Conservation (phyloP, 2,113 vertebrate genomes). For the Acinonyx jubatus region DNA sequence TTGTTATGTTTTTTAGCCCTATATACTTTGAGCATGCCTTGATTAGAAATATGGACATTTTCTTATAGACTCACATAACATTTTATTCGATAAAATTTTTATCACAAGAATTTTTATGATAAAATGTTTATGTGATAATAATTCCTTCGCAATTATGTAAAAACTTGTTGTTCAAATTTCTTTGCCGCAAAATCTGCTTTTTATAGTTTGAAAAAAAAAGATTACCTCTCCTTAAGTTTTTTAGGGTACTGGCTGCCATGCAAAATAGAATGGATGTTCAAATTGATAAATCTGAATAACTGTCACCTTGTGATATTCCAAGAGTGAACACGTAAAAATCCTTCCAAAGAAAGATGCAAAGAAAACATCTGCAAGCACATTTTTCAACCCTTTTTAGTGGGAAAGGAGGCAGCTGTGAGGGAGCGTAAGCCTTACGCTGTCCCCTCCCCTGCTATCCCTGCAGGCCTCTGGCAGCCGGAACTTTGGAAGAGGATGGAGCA, state of each 20-base stretch:
- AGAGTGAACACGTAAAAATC: neutral
- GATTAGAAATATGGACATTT: constrained; percentile 11
- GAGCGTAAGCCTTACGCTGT: neutral
- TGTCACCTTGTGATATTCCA: neutral
- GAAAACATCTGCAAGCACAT: neutral
- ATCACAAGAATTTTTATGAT: too few relatives aligned
- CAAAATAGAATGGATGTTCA: constrained; percentile 61
- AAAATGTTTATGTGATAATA: neutral
- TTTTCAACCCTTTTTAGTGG: constrained; percentile 38
- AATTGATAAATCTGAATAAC: neutral
- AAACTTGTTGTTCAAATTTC: neutral
- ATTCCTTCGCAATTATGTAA: neutral
- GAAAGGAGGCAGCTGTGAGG: neutral
- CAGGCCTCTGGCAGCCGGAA: neutral
- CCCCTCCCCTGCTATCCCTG: neutral
- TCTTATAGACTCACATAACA: constrained; percentile 27
- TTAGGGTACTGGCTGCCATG: constrained; percentile 59
- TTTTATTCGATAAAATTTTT: neutral
- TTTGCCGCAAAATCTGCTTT: constrained; percentile 15
- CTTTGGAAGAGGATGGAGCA: accelerated
- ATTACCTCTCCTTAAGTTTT: constrained; percentile 57
- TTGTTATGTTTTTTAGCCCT: constrained; percentile 10
- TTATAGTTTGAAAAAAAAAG: neutral
- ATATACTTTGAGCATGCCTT: neutral
- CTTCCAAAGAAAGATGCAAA: neutral